A percentile compares a stretch with the other conserved stretches of the same genome.
These are phyloP conservation scores for Macrotus californicus DNA, from an alignment of 2,113 vertebrate species.

Conservation along the genomic window DNA sequence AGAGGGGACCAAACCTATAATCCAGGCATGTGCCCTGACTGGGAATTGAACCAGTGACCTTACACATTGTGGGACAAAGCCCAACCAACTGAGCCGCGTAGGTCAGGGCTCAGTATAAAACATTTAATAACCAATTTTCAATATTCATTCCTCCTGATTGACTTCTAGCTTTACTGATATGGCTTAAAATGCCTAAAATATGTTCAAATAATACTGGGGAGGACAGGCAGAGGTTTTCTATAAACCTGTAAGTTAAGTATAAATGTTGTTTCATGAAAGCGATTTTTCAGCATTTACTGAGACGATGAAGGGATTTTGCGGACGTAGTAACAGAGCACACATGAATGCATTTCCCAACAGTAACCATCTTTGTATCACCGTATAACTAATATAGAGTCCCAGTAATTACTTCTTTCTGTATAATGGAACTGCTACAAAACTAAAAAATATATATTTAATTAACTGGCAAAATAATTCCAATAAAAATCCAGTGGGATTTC, in stretches of 20 bases:
- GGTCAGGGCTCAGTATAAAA: background rate
- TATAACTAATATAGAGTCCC: background rate
- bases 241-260: background rate
- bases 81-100: too few species aligned
- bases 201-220: background rate
- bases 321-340: background rate
- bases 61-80: too few species aligned
- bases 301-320: background rate
- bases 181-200: background rate
- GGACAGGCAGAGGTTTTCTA: background rate
- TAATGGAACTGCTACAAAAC: background rate
- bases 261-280: background rate
- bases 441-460: background rate
- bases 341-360: background rate
- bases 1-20: too few species aligned
- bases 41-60: too few species aligned
- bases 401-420: background rate
- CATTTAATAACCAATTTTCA: background rate
- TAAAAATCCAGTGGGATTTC: background rate
- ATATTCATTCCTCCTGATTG: background rate
- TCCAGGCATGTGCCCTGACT: too few species aligned
- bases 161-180: background rate
- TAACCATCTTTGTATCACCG: background rate
- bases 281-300: background rate
- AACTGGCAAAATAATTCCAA: background rate